A percentile compares a stretch with the other conserved stretches of the same genome.
These are phyloP conservation scores for Anagrus nilaparvatae DNA, from an alignment of 1,140 invertebrate genomes.

Conservation along the genomic window DNA sequence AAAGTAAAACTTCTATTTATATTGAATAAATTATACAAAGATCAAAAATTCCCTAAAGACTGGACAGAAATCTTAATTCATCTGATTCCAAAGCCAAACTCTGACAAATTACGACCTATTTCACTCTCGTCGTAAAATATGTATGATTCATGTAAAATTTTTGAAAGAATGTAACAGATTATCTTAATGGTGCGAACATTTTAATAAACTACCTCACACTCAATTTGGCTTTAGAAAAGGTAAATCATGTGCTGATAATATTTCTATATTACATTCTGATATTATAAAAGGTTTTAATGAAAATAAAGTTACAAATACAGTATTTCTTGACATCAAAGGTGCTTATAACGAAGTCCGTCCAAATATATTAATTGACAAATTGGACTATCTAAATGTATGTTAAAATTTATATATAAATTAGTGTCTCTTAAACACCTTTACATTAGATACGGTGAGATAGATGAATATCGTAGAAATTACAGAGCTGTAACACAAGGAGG, in stretches of 20 bases:
- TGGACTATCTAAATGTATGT: background rate
- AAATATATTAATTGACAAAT: constrained; percentile 2
- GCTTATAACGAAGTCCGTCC: constrained; percentile 16
- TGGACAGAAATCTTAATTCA: no score
- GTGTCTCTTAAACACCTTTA: background rate
- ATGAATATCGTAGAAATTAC: background rate
- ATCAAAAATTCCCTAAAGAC: no score
- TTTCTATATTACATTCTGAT: constrained; percentile 6
- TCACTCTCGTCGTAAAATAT: background rate
- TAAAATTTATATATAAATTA: constrained; percentile 8
- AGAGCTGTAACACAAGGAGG: constrained; percentile 15
- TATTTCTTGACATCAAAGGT: constrained; percentile 14
- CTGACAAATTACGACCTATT: no score
- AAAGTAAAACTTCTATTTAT: no score
- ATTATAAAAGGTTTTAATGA: constrained; percentile 2
- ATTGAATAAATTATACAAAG: no score
- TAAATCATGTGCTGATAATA: constrained; percentile 8
- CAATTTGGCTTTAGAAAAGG: constrained; percentile 14
- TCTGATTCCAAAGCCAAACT: no score
- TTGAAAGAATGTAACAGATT: background rate
- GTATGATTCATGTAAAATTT: background rate
- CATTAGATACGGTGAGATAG: constrained; percentile 1
- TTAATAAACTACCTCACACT: background rate
- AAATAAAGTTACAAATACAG: background rate
- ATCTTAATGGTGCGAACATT: background rate